Evolutionary conservation across 1,140 invertebrate species (phyloP), one percentile per base, ranked within the genome.

Genomic region (Aphaenogaster floridana): DNA sequence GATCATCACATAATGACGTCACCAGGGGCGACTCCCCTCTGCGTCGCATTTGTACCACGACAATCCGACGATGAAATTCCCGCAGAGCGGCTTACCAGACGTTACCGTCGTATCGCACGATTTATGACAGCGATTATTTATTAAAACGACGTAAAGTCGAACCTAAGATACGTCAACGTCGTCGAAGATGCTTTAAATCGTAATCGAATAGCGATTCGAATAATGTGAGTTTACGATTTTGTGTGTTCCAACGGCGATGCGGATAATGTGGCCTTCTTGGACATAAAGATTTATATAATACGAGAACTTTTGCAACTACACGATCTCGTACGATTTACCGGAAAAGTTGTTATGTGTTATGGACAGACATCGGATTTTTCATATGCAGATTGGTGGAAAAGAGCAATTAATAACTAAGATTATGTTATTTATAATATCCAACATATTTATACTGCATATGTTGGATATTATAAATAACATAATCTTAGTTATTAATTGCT

Each of bases 1-100:
- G 77, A 68, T 42, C 54, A 34, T 69, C 76, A 28, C 21, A 36
- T 86, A 86, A 71, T 81, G 78, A 86, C 77, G 78, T 71, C 64
- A 81, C 17, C 42, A 3, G 13, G 61, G 57, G 15, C 7, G 8
- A 48, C 13, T 50, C 28, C 59, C n/a, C 36, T 76, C 39, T 15
- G 39, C 48, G 57, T 11, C 11, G 66, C 66, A 78, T 85, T 85
- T 85, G 74, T 85, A 66, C 52, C 34, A 13, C 61, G 59, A 7
- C 34, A 59, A 64, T 54, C 45, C n/a, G 72, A 50, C 81, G 81
- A 85, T 63, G 69, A 54, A 72, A 21, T 59, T 59, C 17, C 68
- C 39, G 39, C 39, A 15, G 13, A 78, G 45, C 72, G 71, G 36
- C 80, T 48, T 39, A 66, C 45, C 36, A 86, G 61, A 86, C 74